Evolutionary conservation across 2,113 vertebrate species (phyloP).

Genomic region (Gulo gulo): DNA sequence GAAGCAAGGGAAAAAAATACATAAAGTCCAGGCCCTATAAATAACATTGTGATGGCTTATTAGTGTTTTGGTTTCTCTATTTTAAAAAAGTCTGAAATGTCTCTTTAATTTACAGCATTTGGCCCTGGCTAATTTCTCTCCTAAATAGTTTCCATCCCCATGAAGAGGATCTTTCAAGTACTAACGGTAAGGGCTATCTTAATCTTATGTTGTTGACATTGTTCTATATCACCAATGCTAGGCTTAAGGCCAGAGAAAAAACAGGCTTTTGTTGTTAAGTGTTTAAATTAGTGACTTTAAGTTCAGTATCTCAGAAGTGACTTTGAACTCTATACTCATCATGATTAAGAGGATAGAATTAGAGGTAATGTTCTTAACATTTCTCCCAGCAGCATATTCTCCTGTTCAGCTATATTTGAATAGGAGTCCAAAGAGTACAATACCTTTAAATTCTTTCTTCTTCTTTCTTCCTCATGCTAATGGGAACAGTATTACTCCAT

Average conservation of each 20-base stretch:
- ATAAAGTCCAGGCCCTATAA: background rate
- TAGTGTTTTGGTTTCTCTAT: background rate
- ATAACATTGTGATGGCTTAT: background rate
- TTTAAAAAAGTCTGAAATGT: constrained; percentile 39
- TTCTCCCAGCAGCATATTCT: background rate
- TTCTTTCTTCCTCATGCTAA: background rate
- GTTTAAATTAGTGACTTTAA: background rate
- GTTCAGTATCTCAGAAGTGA: background rate
- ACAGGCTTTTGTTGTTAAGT: background rate
- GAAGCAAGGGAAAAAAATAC: background rate
- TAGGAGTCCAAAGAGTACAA: background rate
- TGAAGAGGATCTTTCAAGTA: constrained; percentile 90
- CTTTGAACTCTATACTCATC: background rate
- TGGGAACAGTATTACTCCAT: background rate
- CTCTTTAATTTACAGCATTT: constrained; percentile 87
- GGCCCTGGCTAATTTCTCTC: constrained; percentile 97
- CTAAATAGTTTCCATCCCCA: constrained; percentile 97
- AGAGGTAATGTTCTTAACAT: background rate
- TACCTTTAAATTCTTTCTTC: background rate
- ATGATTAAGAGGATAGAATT: background rate
- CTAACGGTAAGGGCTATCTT: constrained; percentile 86
- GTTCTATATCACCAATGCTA: background rate
- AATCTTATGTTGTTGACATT: background rate
- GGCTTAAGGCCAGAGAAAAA: background rate
- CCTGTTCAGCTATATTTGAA: background rate